Evolutionary conservation across 64 coral and sea anemone species (phyloP).

Genomic region (Stichodactyla helianthus): DNA sequence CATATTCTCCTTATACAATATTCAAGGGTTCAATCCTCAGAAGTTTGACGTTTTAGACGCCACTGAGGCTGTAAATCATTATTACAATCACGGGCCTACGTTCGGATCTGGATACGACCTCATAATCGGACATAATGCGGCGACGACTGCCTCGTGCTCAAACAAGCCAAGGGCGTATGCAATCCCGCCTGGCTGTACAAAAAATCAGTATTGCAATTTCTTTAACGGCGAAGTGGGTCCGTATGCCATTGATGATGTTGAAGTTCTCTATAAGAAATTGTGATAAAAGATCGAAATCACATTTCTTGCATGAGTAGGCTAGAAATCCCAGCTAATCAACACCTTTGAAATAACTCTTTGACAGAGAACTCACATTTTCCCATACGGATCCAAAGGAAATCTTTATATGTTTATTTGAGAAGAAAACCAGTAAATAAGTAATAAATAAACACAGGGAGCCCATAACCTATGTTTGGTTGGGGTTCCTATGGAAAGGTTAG

Average conservation of each 20-base stretch:
- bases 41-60: not conserved
- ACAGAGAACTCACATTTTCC: too few species aligned
- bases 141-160: not conserved
- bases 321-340: too few species aligned
- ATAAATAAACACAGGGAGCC: too few species aligned
- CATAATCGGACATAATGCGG: not conserved
- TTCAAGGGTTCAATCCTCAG: not conserved
- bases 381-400: too few species aligned
- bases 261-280: too few species aligned
- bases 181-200: not conserved
- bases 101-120: not conserved
- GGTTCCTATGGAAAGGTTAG: too few species aligned
- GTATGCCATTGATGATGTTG: not conserved
- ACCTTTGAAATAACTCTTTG: too few species aligned
- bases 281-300: too few species aligned
- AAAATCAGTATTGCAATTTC: not conserved
- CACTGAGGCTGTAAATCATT: not conserved
- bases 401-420: too few species aligned
- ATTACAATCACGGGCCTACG: not conserved
- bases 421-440: too few species aligned
- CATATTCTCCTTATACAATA: slow-evolving; percentile 3
- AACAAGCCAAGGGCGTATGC: not conserved
- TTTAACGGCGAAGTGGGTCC: not conserved
- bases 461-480: too few species aligned
- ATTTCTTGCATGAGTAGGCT: too few species aligned